Base-by-base conservation (phyloP, 35 echinoderm and acorn worm genomes). In the Stichopus chloronotus region DNA sequence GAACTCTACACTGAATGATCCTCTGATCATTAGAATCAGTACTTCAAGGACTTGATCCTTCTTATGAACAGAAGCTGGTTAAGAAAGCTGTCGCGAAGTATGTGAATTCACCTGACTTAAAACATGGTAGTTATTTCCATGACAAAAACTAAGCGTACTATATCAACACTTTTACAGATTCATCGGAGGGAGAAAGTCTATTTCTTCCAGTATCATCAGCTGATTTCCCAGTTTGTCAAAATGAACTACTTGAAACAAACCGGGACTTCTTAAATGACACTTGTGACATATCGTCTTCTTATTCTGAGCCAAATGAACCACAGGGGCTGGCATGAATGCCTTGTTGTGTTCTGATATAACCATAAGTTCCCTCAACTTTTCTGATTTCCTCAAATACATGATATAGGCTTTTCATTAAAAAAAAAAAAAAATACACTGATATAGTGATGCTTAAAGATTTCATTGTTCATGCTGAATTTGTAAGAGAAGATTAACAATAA, bases 401-500 rank as follows among this genome's bases (percentile, higher is more conserved):
- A 11, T 71, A 4, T n/a, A 13, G 1, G 65, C 11, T 71, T n/a
- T 13, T 11, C n/a, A 13, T 71, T 71, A 11, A 71, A n/a, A 13
- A 71, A 71, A 4, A 4, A 71, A 71, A 4, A 71, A 71, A 71
- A 1, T 13, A 71, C 11, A 71, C 65, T 71, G 65, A 4, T 71
- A 71, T 71, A 11, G 65, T 71, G 65, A 71, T n/a, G n/a, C 65
- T 13, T n/a, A 71, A 71, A 71, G 65, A 71, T 71, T 71, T 71
- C 65, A 71, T 2, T 71, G 65, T 71, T 71, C 11, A 71, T 71
- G 65, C 65, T 71, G 65, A 71, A 71, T 71, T 71, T 71, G 65
- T 71, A 71, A 71, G 65, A 71, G 65, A 71, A 71, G 65, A 71
- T 71, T 4, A 71, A 71, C n/a, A 71, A 71, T n/a, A 71, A 71